Evolutionary conservation across 1,140 invertebrate species (phyloP).

Genomic region (Zaprionus ghesquierei): DNA sequence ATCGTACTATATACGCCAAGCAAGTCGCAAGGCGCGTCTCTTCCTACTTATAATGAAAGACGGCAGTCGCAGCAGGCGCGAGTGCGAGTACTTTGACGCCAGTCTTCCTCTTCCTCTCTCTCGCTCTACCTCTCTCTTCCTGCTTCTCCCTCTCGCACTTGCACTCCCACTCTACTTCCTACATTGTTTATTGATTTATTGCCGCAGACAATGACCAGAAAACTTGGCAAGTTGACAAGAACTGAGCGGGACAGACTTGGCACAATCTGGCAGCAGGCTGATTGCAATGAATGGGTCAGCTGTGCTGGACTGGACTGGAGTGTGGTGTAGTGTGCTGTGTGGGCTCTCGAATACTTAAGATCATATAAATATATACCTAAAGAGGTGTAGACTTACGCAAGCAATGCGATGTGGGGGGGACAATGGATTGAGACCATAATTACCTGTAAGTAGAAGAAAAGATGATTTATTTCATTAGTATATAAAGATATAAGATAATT

Average conservation of each 20-base stretch:
- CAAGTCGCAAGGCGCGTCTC: constrained; percentile 6
- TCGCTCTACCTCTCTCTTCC: background rate
- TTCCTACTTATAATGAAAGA: constrained; percentile 32
- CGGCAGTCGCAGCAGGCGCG: constrained; percentile 1
- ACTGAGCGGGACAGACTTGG: background rate
- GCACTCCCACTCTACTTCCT: background rate
- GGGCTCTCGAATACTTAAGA: constrained; percentile 2
- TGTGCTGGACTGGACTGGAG: too few relatives aligned
- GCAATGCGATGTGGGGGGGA: background rate
- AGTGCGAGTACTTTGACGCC: background rate
- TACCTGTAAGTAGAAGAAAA: constrained; percentile 21
- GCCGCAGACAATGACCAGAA: constrained; percentile 23
- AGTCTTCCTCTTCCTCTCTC: background rate
- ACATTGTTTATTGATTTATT: constrained; percentile 76
- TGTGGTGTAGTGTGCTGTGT: background rate
- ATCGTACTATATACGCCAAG: constrained; percentile 29
- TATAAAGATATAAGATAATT: too few relatives aligned
- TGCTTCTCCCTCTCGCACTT: background rate
- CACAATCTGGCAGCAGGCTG: constrained; percentile 24
- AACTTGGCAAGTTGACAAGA: constrained; percentile 1
- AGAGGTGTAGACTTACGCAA: constrained; percentile 8
- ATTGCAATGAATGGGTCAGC: constrained; percentile 51
- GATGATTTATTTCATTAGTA: background rate
- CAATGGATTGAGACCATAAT: background rate
- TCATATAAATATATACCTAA: background rate